phyloP scores from a whole-genome alignment of 2,113 vertebrate species.

The Raphicerus campestris region DNA sequence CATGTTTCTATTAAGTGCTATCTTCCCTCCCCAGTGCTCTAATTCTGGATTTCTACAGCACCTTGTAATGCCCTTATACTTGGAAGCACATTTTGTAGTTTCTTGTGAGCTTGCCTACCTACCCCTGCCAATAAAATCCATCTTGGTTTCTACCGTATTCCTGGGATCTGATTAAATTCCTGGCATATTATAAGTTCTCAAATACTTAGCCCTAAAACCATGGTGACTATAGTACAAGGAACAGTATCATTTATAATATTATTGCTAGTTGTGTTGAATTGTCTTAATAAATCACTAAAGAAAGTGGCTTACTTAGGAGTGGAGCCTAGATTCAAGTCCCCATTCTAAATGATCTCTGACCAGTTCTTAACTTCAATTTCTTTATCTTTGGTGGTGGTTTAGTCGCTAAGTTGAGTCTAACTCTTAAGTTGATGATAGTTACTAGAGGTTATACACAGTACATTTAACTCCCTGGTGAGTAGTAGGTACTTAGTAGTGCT shows the following conservation, averaged over 20 bases:
- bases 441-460: neutral
- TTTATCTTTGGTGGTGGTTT: neutral
- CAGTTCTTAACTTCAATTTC: neutral
- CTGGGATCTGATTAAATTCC: neutral
- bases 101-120: neutral
- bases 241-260: neutral
- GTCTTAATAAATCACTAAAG: neutral
- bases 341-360: neutral
- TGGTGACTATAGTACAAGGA: neutral
- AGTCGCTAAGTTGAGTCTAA: rapidly evolving
- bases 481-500: neutral
- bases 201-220: neutral
- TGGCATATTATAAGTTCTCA: neutral
- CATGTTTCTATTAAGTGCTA: neutral
- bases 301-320: neutral
- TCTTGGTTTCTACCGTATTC: neutral
- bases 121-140: neutral
- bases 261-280: neutral
- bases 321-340: neutral
- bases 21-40: neutral
- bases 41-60: neutral
- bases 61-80: neutral
- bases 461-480: neutral
- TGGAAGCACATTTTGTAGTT: neutral
- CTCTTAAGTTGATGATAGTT: neutral